These are phyloP conservation scores for Galaxias olidus DNA, from an alignment of 2,797 vertebrate species.

Conservation along the genomic window DNA sequence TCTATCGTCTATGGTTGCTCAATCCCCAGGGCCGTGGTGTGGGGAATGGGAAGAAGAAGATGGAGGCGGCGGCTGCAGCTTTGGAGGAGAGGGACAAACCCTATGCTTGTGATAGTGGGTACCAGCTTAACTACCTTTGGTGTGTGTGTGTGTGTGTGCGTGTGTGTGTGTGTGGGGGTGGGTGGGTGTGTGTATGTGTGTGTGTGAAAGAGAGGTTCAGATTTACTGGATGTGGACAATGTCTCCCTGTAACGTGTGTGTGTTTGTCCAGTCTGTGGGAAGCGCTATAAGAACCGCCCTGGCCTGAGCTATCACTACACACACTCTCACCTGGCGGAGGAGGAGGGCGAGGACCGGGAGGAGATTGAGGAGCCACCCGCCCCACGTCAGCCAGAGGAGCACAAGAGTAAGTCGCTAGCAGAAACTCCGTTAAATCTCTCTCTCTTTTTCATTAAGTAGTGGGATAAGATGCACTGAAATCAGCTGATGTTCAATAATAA, in stretches of 20 bases:
- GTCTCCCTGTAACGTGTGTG: not conserved
- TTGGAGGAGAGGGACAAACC: constrained; percentile 95
- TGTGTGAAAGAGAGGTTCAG: constrained; percentile 42
- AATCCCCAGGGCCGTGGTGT: constrained; percentile 85
- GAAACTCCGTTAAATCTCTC: not conserved
- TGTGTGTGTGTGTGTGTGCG: constrained; percentile 3
- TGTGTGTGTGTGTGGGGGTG: not conserved
- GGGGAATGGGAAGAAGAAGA: constrained; percentile 90
- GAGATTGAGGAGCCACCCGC: constrained; percentile 90
- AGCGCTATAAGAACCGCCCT: constrained; percentile 96
- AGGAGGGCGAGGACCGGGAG: constrained; percentile 94
- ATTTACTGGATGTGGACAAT: constrained; percentile 10
- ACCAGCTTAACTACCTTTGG: not conserved
- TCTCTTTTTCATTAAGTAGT: not conserved
- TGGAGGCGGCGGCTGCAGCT: constrained; percentile 86
- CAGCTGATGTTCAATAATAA: too few relatives aligned
- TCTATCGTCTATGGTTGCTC: not conserved
- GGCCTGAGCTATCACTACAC: constrained; percentile 97
- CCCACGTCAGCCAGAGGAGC: constrained; percentile 89
- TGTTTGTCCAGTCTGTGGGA: constrained; percentile 84
- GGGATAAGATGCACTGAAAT: too few relatives aligned
- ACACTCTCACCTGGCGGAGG: constrained; percentile 94
- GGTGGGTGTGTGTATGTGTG: constrained; percentile 14
- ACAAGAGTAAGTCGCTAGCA: constrained; percentile 84
- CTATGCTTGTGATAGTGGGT: constrained; percentile 98